phyloP scores from a whole-genome alignment of 2,113 vertebrate species.

The Shinisaurus crocodilurus region DNA sequence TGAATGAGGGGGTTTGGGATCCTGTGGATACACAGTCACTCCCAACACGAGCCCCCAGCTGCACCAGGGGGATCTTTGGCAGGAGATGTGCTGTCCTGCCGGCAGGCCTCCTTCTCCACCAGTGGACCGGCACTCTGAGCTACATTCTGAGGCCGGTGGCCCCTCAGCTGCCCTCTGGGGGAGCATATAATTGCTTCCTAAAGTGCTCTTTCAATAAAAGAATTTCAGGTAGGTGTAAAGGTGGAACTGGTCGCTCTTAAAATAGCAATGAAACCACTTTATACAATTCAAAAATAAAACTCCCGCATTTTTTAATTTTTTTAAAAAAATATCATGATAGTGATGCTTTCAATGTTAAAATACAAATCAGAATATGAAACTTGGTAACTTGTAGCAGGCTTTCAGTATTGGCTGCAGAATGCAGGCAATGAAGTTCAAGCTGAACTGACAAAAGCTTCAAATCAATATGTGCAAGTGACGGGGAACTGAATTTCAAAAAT shows the following conservation, averaged over 20 bases:
- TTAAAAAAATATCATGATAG: not conserved
- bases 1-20: no score
- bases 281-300: not conserved
- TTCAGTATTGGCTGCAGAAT: not conserved
- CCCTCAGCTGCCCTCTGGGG: no score
- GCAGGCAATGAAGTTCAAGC: not conserved
- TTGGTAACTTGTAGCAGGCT: not conserved
- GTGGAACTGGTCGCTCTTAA: not conserved
- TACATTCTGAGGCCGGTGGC: no score
- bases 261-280: not conserved
- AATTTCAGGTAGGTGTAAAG: not conserved
- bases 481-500: not conserved
- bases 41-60: no score
- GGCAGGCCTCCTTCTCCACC: no score
- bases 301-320: not conserved
- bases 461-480: not conserved
- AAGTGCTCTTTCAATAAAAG: not conserved
- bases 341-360: not conserved
- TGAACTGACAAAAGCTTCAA: not conserved
- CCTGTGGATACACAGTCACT: no score
- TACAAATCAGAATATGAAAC: not conserved
- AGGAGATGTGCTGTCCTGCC: no score
- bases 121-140: no score
- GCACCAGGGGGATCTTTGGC: no score
- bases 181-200: not conserved